A percentile compares a stretch with the other conserved stretches of the same genome.
Evolutionary conservation across 2,113 vertebrate genomes (phyloP).

Genomic region (Pelobates fuscus): DNA sequence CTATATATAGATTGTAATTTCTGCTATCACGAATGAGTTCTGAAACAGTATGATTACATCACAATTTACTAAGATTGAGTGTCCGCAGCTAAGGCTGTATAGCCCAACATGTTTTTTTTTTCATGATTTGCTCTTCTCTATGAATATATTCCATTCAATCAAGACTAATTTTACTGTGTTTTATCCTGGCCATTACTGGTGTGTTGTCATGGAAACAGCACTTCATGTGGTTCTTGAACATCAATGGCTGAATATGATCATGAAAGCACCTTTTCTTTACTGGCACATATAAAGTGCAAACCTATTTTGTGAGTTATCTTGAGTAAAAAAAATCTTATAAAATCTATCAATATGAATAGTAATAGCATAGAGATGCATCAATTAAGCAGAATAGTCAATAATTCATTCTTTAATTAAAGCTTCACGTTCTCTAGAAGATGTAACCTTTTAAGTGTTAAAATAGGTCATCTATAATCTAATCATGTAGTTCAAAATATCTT

Average conservation of each 20-base stretch:
- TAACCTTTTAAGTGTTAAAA: slow-evolving; percentile 74
- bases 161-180: slow-evolving; percentile 71
- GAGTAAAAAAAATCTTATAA: slow-evolving; percentile 66
- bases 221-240: slow-evolving; percentile 73
- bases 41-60: no score
- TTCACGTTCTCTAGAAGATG: slow-evolving; percentile 60
- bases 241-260: slow-evolving; percentile 68
- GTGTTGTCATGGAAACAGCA: slow-evolving; percentile 75
- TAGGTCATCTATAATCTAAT: slow-evolving; percentile 62
- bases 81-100: no score
- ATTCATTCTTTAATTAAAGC: slow-evolving; percentile 76
- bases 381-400: slow-evolving; percentile 70
- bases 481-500: slow-evolving; percentile 63
- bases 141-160: slow-evolving; percentile 60
- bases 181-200: slow-evolving; percentile 71
- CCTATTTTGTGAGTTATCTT: slow-evolving; percentile 58
- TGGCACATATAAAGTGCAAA: slow-evolving; percentile 52
- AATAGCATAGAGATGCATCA: slow-evolving; percentile 62
- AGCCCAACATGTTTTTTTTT: slow-evolving; percentile 44
- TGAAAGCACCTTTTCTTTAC: slow-evolving; percentile 53
- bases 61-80: no score
- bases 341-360: slow-evolving; percentile 69
- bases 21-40: no score
- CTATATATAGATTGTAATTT: no score
- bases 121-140: slow-evolving; percentile 52